A percentile compares a stretch with the other conserved stretches of the same genome.
These are phyloP conservation scores for Petromus typicus DNA, from an alignment of 2,113 vertebrate genomes.

Conservation along the genomic window DNA sequence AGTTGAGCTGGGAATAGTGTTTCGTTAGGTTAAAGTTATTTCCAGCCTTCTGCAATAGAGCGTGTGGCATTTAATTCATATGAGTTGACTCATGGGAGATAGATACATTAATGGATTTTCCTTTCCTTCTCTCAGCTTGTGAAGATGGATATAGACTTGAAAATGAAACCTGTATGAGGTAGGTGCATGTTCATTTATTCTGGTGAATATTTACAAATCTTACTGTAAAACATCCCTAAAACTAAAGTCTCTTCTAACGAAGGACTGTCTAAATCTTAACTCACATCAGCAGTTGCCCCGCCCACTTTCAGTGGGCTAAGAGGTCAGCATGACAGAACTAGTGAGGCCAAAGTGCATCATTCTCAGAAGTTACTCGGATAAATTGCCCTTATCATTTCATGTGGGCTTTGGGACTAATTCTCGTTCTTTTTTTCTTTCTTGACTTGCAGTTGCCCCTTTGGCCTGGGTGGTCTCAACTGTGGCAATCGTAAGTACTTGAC, in stretches of 20 bases:
- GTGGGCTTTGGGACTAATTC: constrained; percentile 65
- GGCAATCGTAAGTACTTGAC: constrained; percentile 93
- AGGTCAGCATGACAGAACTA: background rate
- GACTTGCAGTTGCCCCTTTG: constrained; percentile 94
- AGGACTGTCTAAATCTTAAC: too few relatives aligned
- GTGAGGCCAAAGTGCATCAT: background rate
- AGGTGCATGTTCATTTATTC: constrained; percentile 69
- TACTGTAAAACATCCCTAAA: background rate
- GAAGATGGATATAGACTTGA: constrained; percentile 95
- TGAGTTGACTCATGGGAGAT: background rate
- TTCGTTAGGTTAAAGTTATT: background rate
- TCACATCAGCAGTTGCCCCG: background rate
- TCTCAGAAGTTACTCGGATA: background rate
- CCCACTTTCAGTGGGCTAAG: background rate
- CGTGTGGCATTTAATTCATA: background rate
- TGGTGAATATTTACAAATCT: background rate
- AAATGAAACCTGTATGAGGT: constrained; percentile 95
- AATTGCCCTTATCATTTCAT: constrained; percentile 6
- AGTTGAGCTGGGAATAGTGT: background rate
- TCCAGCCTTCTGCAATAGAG: background rate
- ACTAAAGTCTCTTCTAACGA: background rate
- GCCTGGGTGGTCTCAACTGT: constrained; percentile 98
- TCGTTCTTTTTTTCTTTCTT: constrained; percentile 69
- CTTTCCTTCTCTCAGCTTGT: constrained; percentile 89
- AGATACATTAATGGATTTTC: background rate